Evolutionary conservation across 2,113 vertebrate species (phyloP).

Genomic region (Poeciliopsis retropinna): DNA sequence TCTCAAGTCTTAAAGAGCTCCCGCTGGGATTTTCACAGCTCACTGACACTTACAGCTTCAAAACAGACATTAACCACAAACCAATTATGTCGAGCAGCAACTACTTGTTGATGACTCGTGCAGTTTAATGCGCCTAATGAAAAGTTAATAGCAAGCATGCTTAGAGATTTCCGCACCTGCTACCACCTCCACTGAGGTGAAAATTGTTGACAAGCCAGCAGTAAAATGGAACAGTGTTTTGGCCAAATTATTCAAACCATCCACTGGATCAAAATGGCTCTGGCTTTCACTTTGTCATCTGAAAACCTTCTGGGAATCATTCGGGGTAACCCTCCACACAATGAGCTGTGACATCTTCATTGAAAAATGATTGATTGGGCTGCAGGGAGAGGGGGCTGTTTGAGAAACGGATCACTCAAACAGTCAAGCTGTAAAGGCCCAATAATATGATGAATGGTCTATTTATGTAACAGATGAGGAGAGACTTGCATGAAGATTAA

Average conservation of each 20-base stretch:
- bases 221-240: neutral
- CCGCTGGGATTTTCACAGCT: conserved; percentile 18
- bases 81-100: conserved; percentile 51
- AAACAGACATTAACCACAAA: conserved; percentile 49
- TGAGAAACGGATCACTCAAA: conserved; percentile 74
- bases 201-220: conserved; percentile 29
- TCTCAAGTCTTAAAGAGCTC: conserved; percentile 24
- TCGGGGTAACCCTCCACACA: conserved; percentile 61
- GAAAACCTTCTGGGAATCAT: conserved; percentile 45
- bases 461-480: conserved; percentile 71
- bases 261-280: conserved; percentile 5
- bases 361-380: conserved; percentile 74
- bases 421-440: conserved; percentile 67
- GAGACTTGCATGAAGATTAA: conserved; percentile 66
- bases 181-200: conserved; percentile 30
- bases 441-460: conserved; percentile 74
- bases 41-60: conserved; percentile 14
- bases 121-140: conserved; percentile 56
- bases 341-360: conserved; percentile 75
- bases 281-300: conserved; percentile 51
- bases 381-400: conserved; percentile 52
- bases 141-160: conserved; percentile 55
- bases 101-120: conserved; percentile 65
- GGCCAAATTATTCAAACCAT: neutral
- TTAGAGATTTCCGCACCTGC: conserved; percentile 49